Base-by-base conservation (phyloP, 92 coral and sea anemone species). In the Hydrozoanthus gracilis region DNA sequence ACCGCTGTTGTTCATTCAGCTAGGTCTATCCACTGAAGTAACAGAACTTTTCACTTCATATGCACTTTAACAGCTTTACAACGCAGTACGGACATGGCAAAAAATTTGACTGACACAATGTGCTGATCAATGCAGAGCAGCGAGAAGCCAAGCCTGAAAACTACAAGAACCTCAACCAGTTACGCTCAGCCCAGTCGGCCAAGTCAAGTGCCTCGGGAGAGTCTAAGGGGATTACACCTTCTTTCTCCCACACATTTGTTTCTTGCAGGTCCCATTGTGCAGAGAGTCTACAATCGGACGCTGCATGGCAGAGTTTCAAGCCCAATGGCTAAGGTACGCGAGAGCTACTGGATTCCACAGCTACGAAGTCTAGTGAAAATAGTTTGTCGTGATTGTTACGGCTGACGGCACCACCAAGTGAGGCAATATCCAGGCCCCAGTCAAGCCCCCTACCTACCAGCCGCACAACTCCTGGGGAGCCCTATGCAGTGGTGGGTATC, bases 281-380 rank as follows among this genome's bases (percentile, higher is more conserved):
- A 86, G 51, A 8, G 79, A 10, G 84, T 80, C 39, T 87, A 87
- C 47, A 39, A 49, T 12, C 66, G 44, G 9, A 79, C 80, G 4
- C 68, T 87, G 27, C 90, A 87, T 56, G 90, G 87, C 3, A 87
- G 90, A 18, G 82, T 68, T 12, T 35, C 78, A 6, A 70, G 58
- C 16, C 80, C 87, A 2, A 82, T 87, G 90, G 87, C 87, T 3
- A 70, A 79, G 45, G 90, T 87, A 12, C 44, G 87, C 11, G 90
- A 82, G 47, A 27, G 14, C 47, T 87, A 82, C 73, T 87, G 90
- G 90, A 70, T 71, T 3, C 87, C 87, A 61, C 68, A 49, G n/a
- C 75, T 82, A 46, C 45, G 75, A 16, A 45, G 61, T 39, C 64
- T 87, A 18, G 60, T 76, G 55, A 68, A 87, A 35, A 16, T 5